Conservation (phyloP, 2,797 vertebrate genomes). For the Scolopax rusticola region DNA sequence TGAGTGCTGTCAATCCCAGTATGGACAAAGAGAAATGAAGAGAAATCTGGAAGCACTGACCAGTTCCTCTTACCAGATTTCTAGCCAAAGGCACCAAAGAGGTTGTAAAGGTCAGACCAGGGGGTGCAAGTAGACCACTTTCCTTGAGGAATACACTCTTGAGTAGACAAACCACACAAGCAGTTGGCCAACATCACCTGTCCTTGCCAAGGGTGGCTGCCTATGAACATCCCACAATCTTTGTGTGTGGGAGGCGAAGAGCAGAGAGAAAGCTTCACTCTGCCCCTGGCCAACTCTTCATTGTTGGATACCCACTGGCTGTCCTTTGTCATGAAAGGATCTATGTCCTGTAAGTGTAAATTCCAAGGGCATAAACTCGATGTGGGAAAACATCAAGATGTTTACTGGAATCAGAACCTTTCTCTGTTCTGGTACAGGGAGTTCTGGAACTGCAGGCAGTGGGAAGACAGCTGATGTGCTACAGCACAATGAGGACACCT, state of each 20-base stretch:
- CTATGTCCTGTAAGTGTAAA: not conserved
- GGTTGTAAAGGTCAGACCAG: not conserved
- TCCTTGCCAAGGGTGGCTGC: not conserved
- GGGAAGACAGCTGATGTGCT: not conserved
- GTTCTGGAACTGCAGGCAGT: not conserved
- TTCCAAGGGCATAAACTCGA: not conserved
- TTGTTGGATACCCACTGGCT: not conserved
- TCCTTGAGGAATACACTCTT: not conserved
- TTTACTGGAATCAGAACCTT: not conserved
- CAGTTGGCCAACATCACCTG: not conserved
- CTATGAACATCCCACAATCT: not conserved
- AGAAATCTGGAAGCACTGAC: not conserved
- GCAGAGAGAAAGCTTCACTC: not conserved
- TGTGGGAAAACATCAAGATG: not conserved
- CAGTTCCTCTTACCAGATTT: rapidly evolving
- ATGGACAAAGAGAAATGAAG: not conserved
- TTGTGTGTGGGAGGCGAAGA: not conserved
- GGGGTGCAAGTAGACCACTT: not conserved
- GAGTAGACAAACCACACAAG: not conserved
- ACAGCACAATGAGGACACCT: not conserved
- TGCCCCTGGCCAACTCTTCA: not conserved
- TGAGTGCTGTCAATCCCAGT: not conserved
- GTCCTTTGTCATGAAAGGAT: not conserved
- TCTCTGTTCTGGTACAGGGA: not conserved
- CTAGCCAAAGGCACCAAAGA: not conserved